Conservation (phyloP, 2,888 invertebrate genomes). For the Standfussiana lucernea region DNA sequence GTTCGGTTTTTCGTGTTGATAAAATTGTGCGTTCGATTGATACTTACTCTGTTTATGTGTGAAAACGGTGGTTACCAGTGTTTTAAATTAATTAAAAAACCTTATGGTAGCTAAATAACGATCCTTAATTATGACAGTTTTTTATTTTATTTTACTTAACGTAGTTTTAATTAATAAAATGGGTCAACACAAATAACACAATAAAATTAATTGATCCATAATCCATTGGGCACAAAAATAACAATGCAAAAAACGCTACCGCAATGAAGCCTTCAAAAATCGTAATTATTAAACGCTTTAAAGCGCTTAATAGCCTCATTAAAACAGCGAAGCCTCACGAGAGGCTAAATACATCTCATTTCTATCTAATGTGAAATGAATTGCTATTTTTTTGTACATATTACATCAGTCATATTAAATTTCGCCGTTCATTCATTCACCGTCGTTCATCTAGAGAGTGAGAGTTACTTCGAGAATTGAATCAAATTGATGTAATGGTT, state of each 20-base stretch:
- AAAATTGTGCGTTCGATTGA: slow-evolving; percentile 22
- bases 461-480: slow-evolving; percentile 62
- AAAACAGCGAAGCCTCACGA: slow-evolving; percentile 11
- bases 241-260: slow-evolving; percentile 3
- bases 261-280: slow-evolving; percentile 20
- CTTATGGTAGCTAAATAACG: neutral
- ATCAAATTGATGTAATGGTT: slow-evolving; percentile 64
- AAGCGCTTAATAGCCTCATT: slow-evolving; percentile 27
- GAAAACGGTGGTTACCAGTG: slow-evolving; percentile 10
- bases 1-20: slow-evolving; percentile 15
- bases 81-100: neutral
- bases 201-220: slow-evolving; percentile 5
- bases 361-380: slow-evolving; percentile 59
- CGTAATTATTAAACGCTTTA: slow-evolving; percentile 37
- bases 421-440: slow-evolving; percentile 64
- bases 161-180: neutral
- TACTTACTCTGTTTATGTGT: slow-evolving; percentile 13
- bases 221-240: neutral
- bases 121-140: too few relatives aligned
- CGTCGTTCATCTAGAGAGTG: slow-evolving; percentile 65
- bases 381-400: slow-evolving; percentile 57
- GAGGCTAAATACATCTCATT: slow-evolving; percentile 51
- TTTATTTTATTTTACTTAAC: too few relatives aligned
- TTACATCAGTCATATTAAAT: slow-evolving; percentile 66
- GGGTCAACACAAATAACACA: neutral